Base-by-base conservation (phyloP, 2,888 invertebrate genomes). In the Orchestes rusci region DNA sequence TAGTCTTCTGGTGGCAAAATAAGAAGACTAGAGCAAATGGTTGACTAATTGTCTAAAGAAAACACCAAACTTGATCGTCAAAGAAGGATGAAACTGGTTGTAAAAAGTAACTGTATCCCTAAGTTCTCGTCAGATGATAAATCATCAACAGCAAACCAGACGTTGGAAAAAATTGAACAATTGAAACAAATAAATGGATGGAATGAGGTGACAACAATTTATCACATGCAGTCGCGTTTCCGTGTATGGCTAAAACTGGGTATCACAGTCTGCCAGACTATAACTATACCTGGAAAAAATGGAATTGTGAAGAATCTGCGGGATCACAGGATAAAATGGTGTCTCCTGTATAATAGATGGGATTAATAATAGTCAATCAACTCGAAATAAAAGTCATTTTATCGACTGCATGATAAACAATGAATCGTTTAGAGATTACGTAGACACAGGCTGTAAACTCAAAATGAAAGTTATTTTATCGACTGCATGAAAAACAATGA, bases 161-260 rank as follows among this genome's bases (percentile, higher is more conserved):
- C 43, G 43, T n/a, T 48, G 2, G 38, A 49, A 7, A 49, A 49
- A 32, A 46, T 49, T 7, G 50, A 50, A 13, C 42, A 50, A 35
- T 23, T 50, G 2, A 43, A 37, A 16, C 16, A 30, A 8, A 39
- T 45, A 16, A 45, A 49, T 34, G 27, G 33, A 5, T 50, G 50
- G 46, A 39, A 50, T 35, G 50, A 50, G 16, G 36, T 43, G 7
- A 42, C 45, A 2, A 47, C 42, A 3, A 44, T 44, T 12, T 51
- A 51, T 29, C 39, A 52, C 23, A 46, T 53, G 48, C 49, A 51
- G 20, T 31, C 43, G 3, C 48, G 49, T 33, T 34, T 53, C 36
- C 48, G 35, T 50, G 52, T 16, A 41, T 48, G 40, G 53, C 53
- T 28, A 47, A 48, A 18, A 46, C 38, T 29, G 52, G 50, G 53